phyloP scores from a whole-genome alignment of 2,113 vertebrate species.

The Channa maculata region DNA sequence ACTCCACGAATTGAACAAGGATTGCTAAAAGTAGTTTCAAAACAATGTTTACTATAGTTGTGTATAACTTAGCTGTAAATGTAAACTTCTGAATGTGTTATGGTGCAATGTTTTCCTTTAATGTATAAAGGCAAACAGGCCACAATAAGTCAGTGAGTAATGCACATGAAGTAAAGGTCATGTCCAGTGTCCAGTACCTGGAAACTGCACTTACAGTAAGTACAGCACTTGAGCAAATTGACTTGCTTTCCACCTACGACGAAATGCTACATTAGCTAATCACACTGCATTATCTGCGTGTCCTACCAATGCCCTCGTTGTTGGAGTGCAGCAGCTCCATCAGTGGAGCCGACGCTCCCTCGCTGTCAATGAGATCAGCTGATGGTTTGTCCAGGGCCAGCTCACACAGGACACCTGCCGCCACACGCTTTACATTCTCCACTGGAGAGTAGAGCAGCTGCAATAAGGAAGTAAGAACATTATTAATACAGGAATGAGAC shows the following conservation, averaged over 20 bases:
- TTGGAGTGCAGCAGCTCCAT: conserved; percentile 96
- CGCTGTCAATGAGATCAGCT: conserved; percentile 90
- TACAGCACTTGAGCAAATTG: conserved; percentile 23
- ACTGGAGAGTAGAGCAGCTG: conserved; percentile 96
- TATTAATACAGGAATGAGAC: background rate
- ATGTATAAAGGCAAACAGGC: no score
- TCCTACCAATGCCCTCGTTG: conserved; percentile 97
- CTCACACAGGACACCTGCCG: conserved; percentile 94
- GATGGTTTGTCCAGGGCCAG: conserved; percentile 94
- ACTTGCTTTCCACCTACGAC: conserved; percentile 20
- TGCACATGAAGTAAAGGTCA: background rate
- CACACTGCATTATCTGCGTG: background rate
- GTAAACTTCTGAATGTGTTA: no score
- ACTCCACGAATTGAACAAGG: no score
- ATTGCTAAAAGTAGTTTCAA: no score
- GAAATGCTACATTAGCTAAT: conserved; percentile 35
- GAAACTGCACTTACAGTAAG: conserved; percentile 36
- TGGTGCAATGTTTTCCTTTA: no score
- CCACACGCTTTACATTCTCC: conserved; percentile 97
- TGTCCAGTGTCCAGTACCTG: background rate
- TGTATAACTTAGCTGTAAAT: no score
- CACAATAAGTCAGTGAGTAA: background rate
- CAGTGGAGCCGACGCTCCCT: conserved; percentile 93
- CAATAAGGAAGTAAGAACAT: background rate
- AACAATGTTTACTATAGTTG: no score